Conservation (phyloP, 2,113 vertebrate genomes). For the Acrocephalus arundinaceus region DNA sequence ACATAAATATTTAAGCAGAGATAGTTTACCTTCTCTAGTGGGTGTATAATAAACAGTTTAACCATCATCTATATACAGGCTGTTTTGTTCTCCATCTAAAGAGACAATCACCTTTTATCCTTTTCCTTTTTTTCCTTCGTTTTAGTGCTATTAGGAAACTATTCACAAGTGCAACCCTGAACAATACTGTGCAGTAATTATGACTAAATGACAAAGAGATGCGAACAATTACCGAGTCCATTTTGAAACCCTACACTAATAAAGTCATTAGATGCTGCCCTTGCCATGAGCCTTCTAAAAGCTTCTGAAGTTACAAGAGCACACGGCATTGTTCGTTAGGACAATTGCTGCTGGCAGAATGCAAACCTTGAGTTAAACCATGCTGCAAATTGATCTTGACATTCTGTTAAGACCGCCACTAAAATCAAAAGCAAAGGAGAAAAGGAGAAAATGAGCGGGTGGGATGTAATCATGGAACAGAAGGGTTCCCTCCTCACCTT, state of each 20-base stretch:
- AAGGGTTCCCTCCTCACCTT: conserved; percentile 81
- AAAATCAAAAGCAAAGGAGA: conserved; percentile 86
- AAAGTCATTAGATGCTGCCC: conserved; percentile 88
- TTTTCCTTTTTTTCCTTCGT: conserved; percentile 71
- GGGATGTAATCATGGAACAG: conserved; percentile 82
- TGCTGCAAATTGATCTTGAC: conserved; percentile 90
- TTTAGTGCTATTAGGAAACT: conserved; percentile 76
- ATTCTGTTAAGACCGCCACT: conserved; percentile 83
- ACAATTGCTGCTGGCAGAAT: conserved; percentile 84
- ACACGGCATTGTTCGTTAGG: conserved; percentile 81
- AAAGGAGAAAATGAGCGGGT: conserved; percentile 86
- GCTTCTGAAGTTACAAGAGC: conserved; percentile 87
- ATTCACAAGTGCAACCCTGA: conserved; percentile 76
- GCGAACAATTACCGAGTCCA: conserved; percentile 88
- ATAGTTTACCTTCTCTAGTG: conserved; percentile 70
- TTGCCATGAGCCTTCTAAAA: conserved; percentile 83
- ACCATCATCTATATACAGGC: conserved; percentile 63
- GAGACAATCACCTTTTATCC: conserved; percentile 80
- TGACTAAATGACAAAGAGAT: conserved; percentile 91
- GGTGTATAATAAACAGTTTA: conserved; percentile 74
- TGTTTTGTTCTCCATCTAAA: conserved; percentile 61
- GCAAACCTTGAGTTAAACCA: conserved; percentile 87
- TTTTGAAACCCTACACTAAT: conserved; percentile 93
- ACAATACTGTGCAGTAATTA: conserved; percentile 89
- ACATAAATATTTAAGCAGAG: conserved; percentile 66